Evolutionary conservation across 2,888 invertebrate species (phyloP), one percentile per base, ranked within the genome.

Genomic region (Drosophila mayaguana): DNA sequence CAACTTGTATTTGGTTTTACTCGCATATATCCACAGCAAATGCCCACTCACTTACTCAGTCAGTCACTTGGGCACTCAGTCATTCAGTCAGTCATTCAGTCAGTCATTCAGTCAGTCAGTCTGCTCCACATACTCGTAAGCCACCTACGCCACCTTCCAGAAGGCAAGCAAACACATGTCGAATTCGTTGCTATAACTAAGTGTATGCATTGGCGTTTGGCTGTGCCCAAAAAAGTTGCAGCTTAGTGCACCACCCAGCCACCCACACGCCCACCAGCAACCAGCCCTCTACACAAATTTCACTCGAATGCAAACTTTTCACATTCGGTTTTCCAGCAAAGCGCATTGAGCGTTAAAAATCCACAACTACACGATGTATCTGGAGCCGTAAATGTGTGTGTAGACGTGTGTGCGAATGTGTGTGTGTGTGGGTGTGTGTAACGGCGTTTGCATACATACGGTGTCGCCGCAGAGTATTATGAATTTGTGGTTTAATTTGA

Each of bases 321-420:
- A 75, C 90, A 88, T 84, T 89, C 83, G 79, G 85, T 84, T 84
- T 89, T 84, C 88, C 90, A 60, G 70, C 80, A 80, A 71, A 81
- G 76, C 69, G 75, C 88, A 78, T 75, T 62, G 73, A 76, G 74
- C 76, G 89, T 72, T 75, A 69, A 81, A 84, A 84, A 40, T 76
- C 77, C 75, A 73, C 63, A 68, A 72, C 48, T 63, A 71, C 66
- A 67, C 40, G 38, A 51, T 60, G 53, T 62, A 73, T 42, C 45
- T 62, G 28, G 4, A 48, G 20, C 18, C 36, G 28, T 20, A 14
- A 40, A 40, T 66, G 34, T 45, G 48, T 48, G 28, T 40, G 38
- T 50, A 45, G 46, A 32, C 56, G 45, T 57, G 59, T 60, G 63
- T 63, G 64, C 62, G 61, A 67, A 55, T 32, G 18, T 56, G 43